Conservation (phyloP, 2,888 invertebrate species). For the Diaphora mendica region DNA sequence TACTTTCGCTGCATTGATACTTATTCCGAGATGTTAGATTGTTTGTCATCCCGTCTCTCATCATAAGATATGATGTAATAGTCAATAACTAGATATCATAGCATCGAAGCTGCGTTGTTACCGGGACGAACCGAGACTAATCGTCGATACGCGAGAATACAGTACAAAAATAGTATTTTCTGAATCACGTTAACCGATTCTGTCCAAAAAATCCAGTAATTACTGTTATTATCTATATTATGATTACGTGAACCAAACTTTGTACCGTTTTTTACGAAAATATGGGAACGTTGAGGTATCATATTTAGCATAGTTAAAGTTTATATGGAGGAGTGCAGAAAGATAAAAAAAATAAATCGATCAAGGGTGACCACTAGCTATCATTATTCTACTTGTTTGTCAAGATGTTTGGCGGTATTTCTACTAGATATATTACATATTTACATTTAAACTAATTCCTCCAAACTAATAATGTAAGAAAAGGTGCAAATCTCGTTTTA, state of each 20-base stretch:
- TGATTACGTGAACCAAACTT: neutral
- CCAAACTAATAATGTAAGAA: neutral
- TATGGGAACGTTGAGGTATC: too few species aligned
- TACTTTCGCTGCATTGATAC: too few species aligned
- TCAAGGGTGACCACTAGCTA: too few species aligned
- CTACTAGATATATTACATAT: neutral
- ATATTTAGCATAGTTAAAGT: too few species aligned
- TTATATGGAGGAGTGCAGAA: too few species aligned
- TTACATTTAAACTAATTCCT: too few species aligned
- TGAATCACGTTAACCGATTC: neutral
- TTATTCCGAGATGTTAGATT: neutral
- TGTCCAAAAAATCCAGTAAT: neutral
- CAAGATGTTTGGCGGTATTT: neutral
- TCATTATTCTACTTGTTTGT: neutral
- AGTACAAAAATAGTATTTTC: neutral
- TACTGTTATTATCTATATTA: too few species aligned
- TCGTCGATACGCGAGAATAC: neutral
- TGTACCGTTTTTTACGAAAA: neutral
- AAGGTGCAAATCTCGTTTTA: conserved; percentile 1
- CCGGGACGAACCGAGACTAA: neutral
- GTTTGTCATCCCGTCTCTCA: neutral
- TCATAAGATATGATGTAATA: neutral
- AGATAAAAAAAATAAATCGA: too few species aligned
- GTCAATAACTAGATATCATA: too few species aligned
- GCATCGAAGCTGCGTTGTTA: too few species aligned